Conservation (phyloP, 2,888 invertebrate species). For the Operophtera brumata region DNA sequence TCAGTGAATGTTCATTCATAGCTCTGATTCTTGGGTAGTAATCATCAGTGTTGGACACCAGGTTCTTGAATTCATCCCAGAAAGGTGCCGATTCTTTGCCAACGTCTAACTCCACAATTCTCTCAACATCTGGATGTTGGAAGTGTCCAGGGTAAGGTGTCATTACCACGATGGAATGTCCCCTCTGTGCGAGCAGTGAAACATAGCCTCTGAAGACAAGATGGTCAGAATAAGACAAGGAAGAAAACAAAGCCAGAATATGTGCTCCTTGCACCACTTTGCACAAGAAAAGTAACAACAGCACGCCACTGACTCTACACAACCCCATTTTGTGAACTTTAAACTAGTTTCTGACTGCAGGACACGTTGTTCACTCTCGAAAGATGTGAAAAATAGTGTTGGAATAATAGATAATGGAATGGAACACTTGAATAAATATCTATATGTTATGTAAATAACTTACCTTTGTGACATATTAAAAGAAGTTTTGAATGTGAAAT, state of each 20-base stretch:
- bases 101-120: conserved; percentile 65
- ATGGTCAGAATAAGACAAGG: conserved; percentile 68
- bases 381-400: background rate
- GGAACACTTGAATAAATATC: conserved; percentile 19
- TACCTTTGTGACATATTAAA: background rate
- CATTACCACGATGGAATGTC: conserved; percentile 67
- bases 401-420: conserved; percentile 1
- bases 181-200: conserved; percentile 55
- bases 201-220: conserved; percentile 65
- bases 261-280: conserved; percentile 49
- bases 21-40: conserved; percentile 53
- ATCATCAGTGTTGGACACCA: conserved; percentile 65
- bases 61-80: conserved; percentile 62
- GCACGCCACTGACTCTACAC: conserved; percentile 36
- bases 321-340: conserved; percentile 39
- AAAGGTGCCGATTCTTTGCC: conserved; percentile 57
- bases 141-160: conserved; percentile 71
- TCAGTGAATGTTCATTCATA: conserved; percentile 58
- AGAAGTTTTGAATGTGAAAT: background rate
- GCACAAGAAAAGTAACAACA: conserved; percentile 39
- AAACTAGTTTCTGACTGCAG: no score
- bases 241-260: conserved; percentile 67
- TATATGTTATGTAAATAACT: conserved; percentile 2
- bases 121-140: conserved; percentile 56
- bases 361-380: conserved; percentile 9